Percentiles rank a stretch among this genome's conserved stretches.
Evolutionary conservation across 1,140 invertebrate species (phyloP).

Genomic region (Whitmania pigra): DNA sequence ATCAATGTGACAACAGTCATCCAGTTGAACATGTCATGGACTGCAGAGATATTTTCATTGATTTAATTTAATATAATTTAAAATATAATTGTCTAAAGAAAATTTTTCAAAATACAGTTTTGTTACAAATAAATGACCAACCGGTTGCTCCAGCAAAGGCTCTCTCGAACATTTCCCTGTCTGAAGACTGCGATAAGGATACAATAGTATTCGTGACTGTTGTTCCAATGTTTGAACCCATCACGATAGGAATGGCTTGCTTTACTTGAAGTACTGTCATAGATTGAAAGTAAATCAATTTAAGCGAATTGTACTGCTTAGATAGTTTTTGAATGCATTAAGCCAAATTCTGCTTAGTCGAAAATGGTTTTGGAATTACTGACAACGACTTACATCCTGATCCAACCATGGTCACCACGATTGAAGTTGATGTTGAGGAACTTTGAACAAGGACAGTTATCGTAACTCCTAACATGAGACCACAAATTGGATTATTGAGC

Average conservation of each 20-base stretch:
- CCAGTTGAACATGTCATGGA: conserved; percentile 52
- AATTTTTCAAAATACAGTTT: too few species aligned
- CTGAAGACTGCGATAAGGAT: conserved; percentile 37
- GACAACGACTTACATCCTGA: conserved; percentile 39
- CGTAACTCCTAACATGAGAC: conserved; percentile 51
- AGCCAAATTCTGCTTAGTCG: too few species aligned
- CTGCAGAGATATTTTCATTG: conserved; percentile 34
- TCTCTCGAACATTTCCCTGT: conserved; percentile 45
- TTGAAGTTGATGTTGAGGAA: conserved; percentile 51
- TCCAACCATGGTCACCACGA: conserved; percentile 53
- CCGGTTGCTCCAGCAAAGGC: conserved; percentile 51
- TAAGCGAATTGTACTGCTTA: too few species aligned
- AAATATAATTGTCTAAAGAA: too few species aligned
- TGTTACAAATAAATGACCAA: conserved; percentile 26
- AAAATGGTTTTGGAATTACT: too few species aligned
- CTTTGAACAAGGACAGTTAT: conserved; percentile 52
- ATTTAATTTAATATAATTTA: too few species aligned
- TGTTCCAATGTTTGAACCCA: conserved; percentile 50
- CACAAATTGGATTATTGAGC: conserved; percentile 46
- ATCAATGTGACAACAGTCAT: conserved; percentile 45
- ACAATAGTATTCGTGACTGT: conserved; percentile 50
- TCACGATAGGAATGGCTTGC: conserved; percentile 48
- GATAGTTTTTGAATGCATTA: too few species aligned
- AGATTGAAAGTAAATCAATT: conserved; percentile 19
- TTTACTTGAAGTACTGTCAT: conserved; percentile 41